Base-by-base conservation (phyloP, 2,888 invertebrate species). In the Papilio protenor region DNA sequence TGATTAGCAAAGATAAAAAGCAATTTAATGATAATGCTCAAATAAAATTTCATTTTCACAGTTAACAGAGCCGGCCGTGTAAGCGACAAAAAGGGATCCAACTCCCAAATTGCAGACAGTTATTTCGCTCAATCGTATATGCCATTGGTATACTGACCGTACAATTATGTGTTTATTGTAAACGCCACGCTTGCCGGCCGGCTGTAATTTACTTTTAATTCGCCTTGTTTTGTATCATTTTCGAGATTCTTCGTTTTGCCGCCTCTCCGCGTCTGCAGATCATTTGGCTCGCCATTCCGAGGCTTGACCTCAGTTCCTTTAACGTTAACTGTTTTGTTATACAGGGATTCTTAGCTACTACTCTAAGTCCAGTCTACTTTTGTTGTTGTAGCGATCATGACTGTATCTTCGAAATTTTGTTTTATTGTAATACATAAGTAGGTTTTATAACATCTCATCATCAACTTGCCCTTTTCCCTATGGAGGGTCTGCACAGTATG, bases 81-180 rank as follows among this genome's bases (percentile, higher is more conserved):
- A 81, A 85, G 82, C 85, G 86, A 85, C 85, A 85, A 85, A 82
- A 83, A 83, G 84, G 85, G 86, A 90, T 90, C 89, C 89, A 90
- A 90, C 85, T 85, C 80, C 86, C 84, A 87, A 89, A 87, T 85
- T 87, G 87, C 85, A 86, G 85, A 84, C 91, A 88, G 91, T 91
- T 91, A 92, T 92, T 91, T 91, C 83, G 87, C 84, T 89, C 89
- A 92, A 90, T 90, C 90, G 89, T 87, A 92, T 91, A 91, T 92
- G 91, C 91, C 91, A 92, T 91, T 92, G 89, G 93, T 91, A 92
- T 90, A 90, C 93, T 90, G 91, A 87, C 90, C 91, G 87, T 94
- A 91, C 94, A 95, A 95, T 95, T 95, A 95, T 94, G 95, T 95
- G 92, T 95, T 95, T 95, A 95, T 94, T 94, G 94, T 95, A 95